Conservation (phyloP, 2,888 invertebrate species). For the Phrixothrix hirtus region DNA sequence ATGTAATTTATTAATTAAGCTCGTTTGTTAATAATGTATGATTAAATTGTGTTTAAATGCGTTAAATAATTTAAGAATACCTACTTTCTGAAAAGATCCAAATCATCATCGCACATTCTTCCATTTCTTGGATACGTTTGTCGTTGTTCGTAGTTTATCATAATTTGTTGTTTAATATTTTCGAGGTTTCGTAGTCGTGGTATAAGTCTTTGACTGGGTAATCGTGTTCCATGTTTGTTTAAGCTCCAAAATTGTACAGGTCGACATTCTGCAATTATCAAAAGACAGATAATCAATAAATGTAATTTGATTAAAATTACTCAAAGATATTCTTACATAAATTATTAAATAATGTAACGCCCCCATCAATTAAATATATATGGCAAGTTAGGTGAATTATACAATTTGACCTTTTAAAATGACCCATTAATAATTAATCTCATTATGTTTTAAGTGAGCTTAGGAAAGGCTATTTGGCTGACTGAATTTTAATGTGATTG, state of each 20-base stretch:
- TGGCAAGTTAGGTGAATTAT: constrained; percentile 1
- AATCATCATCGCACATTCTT: constrained; percentile 70
- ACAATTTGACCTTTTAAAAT: constrained; percentile 20
- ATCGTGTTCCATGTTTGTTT: constrained; percentile 70
- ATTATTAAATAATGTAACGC: too few relatives aligned
- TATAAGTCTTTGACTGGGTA: constrained; percentile 64
- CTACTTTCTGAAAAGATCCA: constrained; percentile 63
- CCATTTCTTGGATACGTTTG: constrained; percentile 51
- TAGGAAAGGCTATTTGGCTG: neutral
- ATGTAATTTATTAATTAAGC: too few relatives aligned
- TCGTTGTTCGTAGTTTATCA: constrained; percentile 65
- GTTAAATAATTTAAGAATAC: too few relatives aligned
- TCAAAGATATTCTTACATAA: too few relatives aligned
- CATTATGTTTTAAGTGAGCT: constrained; percentile 9
- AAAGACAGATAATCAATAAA: too few relatives aligned
- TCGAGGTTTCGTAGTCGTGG: constrained; percentile 60
- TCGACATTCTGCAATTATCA: constrained; percentile 63
- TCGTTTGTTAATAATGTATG: too few relatives aligned
- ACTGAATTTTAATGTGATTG: too few relatives aligned
- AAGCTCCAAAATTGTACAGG: constrained; percentile 75
- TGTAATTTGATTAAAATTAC: too few relatives aligned
- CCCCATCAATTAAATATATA: too few relatives aligned
- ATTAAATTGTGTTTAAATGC: too few relatives aligned
- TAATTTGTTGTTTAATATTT: constrained; percentile 64
- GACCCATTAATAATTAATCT: constrained; percentile 13